Base-by-base conservation (phyloP, 2,113 vertebrate genomes). In the Glaucidium brasilianum region DNA sequence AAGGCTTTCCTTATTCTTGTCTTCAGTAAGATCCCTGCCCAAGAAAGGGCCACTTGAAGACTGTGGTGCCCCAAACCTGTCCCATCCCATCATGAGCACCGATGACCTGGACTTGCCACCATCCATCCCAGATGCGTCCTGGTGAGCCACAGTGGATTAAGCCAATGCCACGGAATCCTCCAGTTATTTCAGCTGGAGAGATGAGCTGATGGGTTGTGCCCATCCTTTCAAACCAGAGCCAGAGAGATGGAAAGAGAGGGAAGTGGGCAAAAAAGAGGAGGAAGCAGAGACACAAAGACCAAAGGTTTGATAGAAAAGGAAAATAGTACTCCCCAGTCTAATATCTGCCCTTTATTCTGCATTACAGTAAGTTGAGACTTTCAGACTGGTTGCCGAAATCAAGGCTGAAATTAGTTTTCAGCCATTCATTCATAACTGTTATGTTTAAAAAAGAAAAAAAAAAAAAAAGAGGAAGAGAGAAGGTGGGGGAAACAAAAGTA, bases 401-500 rank as follows among this genome's bases (percentile, higher is more conserved):
- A 97, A 98, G 94, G 95, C 91, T 97, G 84, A 94, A 95, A 96
- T 95, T 94, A 96, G 88, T 94, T 96, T 97, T 84, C 90, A 92
- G 85, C 88, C 96, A 95, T 97, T 97, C 96, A 95, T 96, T 98
- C 96, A 92, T 89, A 97, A 95, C 78, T 79, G 81, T 82, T 93
- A 27, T 63, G 55, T 84, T 94, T 35, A 26, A 43, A 67, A 95
- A 67, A 74, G 18, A 45, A 49, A 52, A 39, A 37, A 52, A n/a
- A 79, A 43, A 93, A 91, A 86, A 95, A 58, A 97, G n/a, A 94
- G 82, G 29, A 67, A 76, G 96, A 97, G 92, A 96, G 59, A 95
- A 96, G 89, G 94, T 88, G 94, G 91, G 37, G 72, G 88, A 90
- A 96, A 98, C 89, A 97, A 97, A 98, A 97, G 90, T 97, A 97